Evolutionary conservation across 1,140 invertebrate species (phyloP).

Genomic region (Pentalonia nigronervosa): DNA sequence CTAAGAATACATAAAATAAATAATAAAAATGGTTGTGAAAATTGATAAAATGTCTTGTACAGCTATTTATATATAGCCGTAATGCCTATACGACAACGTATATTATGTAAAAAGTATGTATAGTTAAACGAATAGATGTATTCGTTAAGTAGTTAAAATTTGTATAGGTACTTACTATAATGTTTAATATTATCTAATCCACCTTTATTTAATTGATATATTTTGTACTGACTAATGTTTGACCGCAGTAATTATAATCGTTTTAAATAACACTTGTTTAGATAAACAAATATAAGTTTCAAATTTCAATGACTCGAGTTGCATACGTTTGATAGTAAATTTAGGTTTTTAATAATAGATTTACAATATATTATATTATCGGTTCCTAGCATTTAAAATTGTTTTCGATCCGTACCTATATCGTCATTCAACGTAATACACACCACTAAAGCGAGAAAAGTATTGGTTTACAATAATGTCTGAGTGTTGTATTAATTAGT

Average conservation of each 20-base stretch:
- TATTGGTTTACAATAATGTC: neutral
- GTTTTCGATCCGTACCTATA: neutral
- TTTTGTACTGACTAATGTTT: neutral
- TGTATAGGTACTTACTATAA: neutral
- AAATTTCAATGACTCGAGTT: neutral
- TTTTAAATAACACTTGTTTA: neutral
- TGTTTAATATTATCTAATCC: neutral
- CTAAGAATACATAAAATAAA: neutral
- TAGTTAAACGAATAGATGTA: neutral
- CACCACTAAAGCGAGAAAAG: neutral
- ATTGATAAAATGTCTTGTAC: neutral
- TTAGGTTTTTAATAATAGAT: neutral
- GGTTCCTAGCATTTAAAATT: neutral
- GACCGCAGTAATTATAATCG: neutral
- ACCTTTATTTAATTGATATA: neutral
- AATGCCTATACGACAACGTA: neutral
- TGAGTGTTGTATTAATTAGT: neutral
- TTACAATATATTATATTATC: neutral
- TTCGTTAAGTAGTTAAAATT: neutral
- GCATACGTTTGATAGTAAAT: neutral
- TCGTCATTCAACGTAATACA: neutral
- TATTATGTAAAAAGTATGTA: no score
- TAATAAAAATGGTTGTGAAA: neutral
- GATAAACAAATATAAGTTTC: neutral
- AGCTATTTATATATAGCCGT: no score